Conservation (phyloP, 2,888 invertebrate genomes). For the Epistrophe grossulariae region DNA sequence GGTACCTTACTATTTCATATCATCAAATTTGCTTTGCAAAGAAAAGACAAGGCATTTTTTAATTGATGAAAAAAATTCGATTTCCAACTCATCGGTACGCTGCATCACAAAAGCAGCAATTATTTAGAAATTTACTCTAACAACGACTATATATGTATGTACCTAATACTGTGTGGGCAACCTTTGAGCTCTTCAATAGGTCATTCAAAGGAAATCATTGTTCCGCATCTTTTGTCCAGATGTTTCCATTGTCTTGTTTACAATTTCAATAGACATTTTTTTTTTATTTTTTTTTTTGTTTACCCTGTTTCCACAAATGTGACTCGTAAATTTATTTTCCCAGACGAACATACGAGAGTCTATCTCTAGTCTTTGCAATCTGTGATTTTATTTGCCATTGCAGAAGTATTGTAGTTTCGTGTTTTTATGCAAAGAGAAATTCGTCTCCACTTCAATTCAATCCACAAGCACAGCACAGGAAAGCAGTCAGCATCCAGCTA, state of each 20-base stretch:
- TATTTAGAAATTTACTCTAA: slow-evolving; percentile 24
- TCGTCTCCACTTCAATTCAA: slow-evolving; percentile 36
- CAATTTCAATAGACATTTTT: slow-evolving; percentile 22
- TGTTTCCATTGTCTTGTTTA: slow-evolving; percentile 44
- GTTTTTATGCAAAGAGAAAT: slow-evolving; percentile 49
- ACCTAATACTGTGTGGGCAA: slow-evolving; percentile 7
- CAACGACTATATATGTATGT: neutral
- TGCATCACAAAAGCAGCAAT: neutral
- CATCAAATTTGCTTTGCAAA: too few species aligned
- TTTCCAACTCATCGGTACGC: neutral
- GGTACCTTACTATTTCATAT: too few species aligned
- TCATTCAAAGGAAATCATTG: slow-evolving; percentile 52
- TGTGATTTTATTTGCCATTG: slow-evolving; percentile 28
- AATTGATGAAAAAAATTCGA: neutral
- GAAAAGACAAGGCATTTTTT: neutral
- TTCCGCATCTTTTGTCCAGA: slow-evolving; percentile 46
- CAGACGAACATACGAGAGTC: slow-evolving; percentile 20
- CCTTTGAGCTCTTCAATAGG: slow-evolving; percentile 43
- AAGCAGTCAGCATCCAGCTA: neutral
- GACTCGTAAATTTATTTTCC: slow-evolving; percentile 43
- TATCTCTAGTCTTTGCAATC: neutral
- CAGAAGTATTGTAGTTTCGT: neutral
- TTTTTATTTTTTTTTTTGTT: neutral
- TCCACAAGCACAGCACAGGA: neutral
- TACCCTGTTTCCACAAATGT: slow-evolving; percentile 35